phyloP scores from a whole-genome alignment of 2,888 invertebrate species.

The Beris chalybata region DNA sequence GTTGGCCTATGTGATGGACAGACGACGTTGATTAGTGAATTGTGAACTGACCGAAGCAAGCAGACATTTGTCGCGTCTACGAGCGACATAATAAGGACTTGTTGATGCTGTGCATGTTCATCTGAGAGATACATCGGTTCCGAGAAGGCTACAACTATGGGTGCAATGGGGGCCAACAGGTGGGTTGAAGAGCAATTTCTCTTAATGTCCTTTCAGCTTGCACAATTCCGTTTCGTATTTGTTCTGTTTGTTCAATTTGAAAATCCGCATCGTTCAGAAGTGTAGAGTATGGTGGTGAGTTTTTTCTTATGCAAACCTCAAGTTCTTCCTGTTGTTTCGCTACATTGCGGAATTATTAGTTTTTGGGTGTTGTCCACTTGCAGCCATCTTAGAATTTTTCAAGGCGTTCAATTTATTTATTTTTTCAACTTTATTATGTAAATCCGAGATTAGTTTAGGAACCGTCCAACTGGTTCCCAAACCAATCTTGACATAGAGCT shows the following conservation, averaged over 20 bases:
- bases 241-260: too few relatives aligned
- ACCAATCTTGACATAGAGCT: too few relatives aligned
- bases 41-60: conserved; percentile 14
- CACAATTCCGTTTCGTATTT: too few relatives aligned
- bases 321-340: background rate
- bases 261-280: too few relatives aligned
- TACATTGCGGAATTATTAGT: background rate
- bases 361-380: conserved; percentile 27
- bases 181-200: conserved; percentile 30
- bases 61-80: too few relatives aligned
- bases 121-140: conserved; percentile 18
- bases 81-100: conserved; percentile 9
- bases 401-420: too few relatives aligned
- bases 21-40: conserved; percentile 29
- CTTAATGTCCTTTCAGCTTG: conserved; percentile 21
- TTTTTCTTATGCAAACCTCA: too few relatives aligned
- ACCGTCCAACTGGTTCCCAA: too few relatives aligned
- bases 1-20: conserved; percentile 21
- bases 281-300: too few relatives aligned
- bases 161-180: conserved; percentile 28
- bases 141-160: too few relatives aligned
- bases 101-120: conserved; percentile 28
- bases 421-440: too few relatives aligned
- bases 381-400: conserved; percentile 27
- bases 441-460: too few relatives aligned